Evolutionary conservation across 2,113 vertebrate genomes (phyloP).

Genomic region (Chionodraco myersi): DNA sequence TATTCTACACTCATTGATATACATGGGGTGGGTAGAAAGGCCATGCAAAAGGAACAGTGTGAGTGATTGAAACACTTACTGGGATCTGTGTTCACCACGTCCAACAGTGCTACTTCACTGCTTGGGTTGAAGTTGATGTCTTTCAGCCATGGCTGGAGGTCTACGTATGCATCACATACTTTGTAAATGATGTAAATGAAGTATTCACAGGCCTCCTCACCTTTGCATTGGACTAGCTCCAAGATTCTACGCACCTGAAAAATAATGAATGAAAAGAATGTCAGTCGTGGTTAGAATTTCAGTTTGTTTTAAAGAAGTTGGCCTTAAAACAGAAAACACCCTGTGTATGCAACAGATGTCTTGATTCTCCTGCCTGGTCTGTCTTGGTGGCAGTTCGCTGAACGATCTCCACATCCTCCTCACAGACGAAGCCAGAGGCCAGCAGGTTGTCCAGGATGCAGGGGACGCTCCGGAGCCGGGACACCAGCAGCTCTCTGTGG

Average conservation of each 20-base stretch:
- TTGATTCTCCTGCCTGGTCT: constrained; percentile 85
- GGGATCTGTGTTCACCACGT: constrained; percentile 92
- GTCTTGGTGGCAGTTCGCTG: constrained; percentile 86
- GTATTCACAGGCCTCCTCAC: constrained; percentile 91
- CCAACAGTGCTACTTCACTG: constrained; percentile 73
- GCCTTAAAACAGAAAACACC: no score
- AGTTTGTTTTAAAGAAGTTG: neutral
- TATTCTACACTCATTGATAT: neutral
- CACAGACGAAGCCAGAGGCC: constrained; percentile 87
- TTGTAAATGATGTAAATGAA: constrained; percentile 88
- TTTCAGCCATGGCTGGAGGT: constrained; percentile 90
- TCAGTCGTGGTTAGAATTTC: neutral
- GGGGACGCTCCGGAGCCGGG: constrained; percentile 86
- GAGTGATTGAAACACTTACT: constrained; percentile 79
- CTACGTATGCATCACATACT: constrained; percentile 89
- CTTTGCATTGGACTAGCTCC: constrained; percentile 94
- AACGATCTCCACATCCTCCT: constrained; percentile 91
- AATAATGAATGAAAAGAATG: constrained; percentile 3
- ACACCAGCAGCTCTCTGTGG: constrained; percentile 90
- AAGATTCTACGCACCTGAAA: constrained; percentile 92
- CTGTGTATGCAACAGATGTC: no score
- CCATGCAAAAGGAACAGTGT: neutral
- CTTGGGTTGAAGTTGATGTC: constrained; percentile 87
- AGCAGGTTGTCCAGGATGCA: constrained; percentile 93
- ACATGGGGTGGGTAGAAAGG: neutral